Evolutionary conservation across 30 jellyfish, hydroid and myxozoan species (phyloP).

Genomic region (Nemopilema nomurai): DNA sequence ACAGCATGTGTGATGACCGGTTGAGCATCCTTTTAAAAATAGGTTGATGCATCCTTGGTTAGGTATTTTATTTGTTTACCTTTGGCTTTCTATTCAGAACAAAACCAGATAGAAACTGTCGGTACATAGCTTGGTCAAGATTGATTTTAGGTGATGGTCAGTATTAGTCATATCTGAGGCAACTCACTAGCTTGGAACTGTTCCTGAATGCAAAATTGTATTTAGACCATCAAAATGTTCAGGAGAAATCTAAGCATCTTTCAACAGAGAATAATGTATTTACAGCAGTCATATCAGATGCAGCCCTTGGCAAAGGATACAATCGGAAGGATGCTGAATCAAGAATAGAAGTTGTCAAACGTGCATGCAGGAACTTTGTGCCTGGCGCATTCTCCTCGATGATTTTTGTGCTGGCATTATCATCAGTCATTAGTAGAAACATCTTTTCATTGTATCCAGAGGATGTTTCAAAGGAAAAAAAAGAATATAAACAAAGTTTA

Average conservation of each 20-base stretch:
- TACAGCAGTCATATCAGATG: conserved; percentile 4
- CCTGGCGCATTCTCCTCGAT: conserved; percentile 5
- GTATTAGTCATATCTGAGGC: conserved; percentile 11
- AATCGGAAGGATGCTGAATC: conserved; percentile 4
- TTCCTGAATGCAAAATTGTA: conserved; percentile 2
- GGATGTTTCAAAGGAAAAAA: background rate
- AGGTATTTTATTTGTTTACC: no score
- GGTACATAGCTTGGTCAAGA: no score
- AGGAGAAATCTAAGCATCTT: background rate
- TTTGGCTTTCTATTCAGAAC: no score
- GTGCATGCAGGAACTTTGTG: conserved; percentile 7
- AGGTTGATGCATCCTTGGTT: no score
- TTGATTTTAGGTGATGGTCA: no score
- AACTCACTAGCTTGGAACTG: conserved; percentile 17
- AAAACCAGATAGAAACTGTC: no score
- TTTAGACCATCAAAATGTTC: conserved; percentile 9
- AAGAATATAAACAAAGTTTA: no score
- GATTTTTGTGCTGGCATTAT: conserved; percentile 4
- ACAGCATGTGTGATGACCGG: no score
- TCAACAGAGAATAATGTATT: background rate
- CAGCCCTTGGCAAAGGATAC: conserved; percentile 11
- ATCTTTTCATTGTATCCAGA: conserved; percentile 6
- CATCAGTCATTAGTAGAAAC: conserved; percentile 2
- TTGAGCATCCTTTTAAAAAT: no score
- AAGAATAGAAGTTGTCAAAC: background rate